These are phyloP conservation scores for Orthonychiurus folsomi DNA, from an alignment of 2,888 invertebrate species.

Conservation along the genomic window DNA sequence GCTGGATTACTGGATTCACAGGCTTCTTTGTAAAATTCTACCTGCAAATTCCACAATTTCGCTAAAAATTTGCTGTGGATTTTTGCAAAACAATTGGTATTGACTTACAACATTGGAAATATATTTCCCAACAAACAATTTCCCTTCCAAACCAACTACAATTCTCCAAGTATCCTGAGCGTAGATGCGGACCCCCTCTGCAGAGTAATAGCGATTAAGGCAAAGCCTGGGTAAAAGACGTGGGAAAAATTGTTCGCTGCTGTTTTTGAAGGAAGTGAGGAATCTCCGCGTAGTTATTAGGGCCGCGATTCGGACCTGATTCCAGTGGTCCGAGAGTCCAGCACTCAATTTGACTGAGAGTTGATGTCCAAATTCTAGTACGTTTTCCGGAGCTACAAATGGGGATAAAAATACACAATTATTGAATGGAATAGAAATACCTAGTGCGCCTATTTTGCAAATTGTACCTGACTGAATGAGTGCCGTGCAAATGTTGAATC, in stretches of 20 bases:
- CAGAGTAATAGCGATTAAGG: constrained; percentile 46
- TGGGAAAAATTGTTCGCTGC: constrained; percentile 46
- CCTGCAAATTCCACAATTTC: constrained; percentile 40
- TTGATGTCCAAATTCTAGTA: constrained; percentile 45
- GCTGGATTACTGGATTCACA: constrained; percentile 51
- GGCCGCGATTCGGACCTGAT: constrained; percentile 49
- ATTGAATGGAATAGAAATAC: neutral
- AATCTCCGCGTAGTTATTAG: constrained; percentile 49
- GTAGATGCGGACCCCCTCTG: constrained; percentile 50
- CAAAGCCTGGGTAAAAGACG: constrained; percentile 49
- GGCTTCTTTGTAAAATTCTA: constrained; percentile 48
- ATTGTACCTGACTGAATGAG: constrained; percentile 45
- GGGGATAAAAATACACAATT: constrained; percentile 2
- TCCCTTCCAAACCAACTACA: constrained; percentile 46
- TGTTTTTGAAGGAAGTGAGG: constrained; percentile 44
- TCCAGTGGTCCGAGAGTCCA: constrained; percentile 52
- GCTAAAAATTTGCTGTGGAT: neutral
- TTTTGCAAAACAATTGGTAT: neutral
- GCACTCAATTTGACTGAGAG: constrained; percentile 46
- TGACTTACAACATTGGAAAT: constrained; percentile 42
- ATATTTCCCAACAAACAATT: constrained; percentile 47
- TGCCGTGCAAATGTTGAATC: constrained; percentile 47
- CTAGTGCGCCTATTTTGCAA: constrained; percentile 34
- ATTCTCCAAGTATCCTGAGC: constrained; percentile 51
- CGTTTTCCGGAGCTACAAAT: constrained; percentile 14